Base-by-base conservation (phyloP, 2,797 vertebrate species). In the Lacerta agilis region DNA sequence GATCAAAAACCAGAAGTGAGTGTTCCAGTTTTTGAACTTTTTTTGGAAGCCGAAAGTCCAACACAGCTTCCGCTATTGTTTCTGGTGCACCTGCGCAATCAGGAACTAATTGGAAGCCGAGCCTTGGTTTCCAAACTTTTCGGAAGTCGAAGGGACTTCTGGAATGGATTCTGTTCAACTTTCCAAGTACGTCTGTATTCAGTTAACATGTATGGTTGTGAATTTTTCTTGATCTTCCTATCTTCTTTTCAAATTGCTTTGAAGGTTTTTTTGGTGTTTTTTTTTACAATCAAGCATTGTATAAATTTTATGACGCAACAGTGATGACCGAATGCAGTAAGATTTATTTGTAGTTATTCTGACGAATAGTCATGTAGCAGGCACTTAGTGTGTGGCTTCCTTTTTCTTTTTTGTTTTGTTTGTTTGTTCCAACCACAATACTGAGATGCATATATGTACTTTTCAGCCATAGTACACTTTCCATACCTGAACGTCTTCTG, bases 91-190 rank as follows among this genome's bases (percentile, higher is more conserved):
- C 49, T 55, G 49, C 13, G 49, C 13, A 55, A 55, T 55, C 0
- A 1, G 49, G 49, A 55, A 55, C 49, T 13, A 55, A 4, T 15
- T 3, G 1, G 13, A 55, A 55, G 1, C 13, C 1, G 3, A 0
- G 13, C 13, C 13, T 55, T 55, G 49, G 49, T 55, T 55, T 55
- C 49, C 13, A 1, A 55, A 55, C 13, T 55, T 15, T 15, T 55
- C 49, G 13, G 49, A 55, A 55, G 49, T 55, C 3, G 3, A 49
- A 49, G 1, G 45, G 45, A 49, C 11, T 3, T 49, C 45, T 49
- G 11, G 11, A 49, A 55, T 13, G 49, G 49, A 55, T 55, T 55
- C 49, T 55, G 3, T 55, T 55, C 13, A 3, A 55, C 49, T 55
- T 55, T 13, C 49, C 1, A 55, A 55, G 49, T 55, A 55, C 13